Base-by-base conservation (phyloP, 2,113 vertebrate genomes). In the Pithys albifrons region DNA sequence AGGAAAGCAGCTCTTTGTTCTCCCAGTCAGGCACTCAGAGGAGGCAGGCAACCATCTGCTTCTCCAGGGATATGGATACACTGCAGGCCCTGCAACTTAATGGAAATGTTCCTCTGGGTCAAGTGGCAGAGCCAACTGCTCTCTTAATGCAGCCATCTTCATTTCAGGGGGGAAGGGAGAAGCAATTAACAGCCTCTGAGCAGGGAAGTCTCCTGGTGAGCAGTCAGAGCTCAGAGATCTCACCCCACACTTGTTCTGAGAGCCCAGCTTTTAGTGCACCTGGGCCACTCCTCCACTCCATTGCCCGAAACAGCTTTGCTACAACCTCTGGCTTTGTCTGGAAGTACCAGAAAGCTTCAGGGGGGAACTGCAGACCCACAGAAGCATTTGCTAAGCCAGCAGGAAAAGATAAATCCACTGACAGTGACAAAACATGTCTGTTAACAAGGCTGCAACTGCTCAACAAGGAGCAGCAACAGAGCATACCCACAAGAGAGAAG, bases 91-190 rank as follows among this genome's bases (percentile, higher is more conserved):
- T 12, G 17, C 52, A 43, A 4, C 72, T 89, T 95, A 94, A 93
- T 97, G 84, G 84, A 96, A 93, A 13, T 1, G 43, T n/a, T 89
- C 86, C 86, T 96, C 55, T 62, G 85, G 88, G 88, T 96, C 96
- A 96, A 92, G 83, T 39, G 73, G 79, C 74, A 94, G 59, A 89
- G 82, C 54, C 72, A 82, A 39, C 58, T 20, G 52, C 80, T 77
- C 71, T 28, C 74, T 64, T 85, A 78, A 93, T 45, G 52, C 29
- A 54, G 6, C 7, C 25, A 28, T 58, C 71, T 89, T 93, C 80
- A 14, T 43, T 93, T 78, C n/a, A 87, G 83, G 61, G 37, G 57
- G 35, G 75, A 55, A 92, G 19, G n/a, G 51, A 43, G 33, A 71
- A 73, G 89, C 91, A 61, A 76, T 97, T 95, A 90, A 57, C 55